phyloP scores from a whole-genome alignment of 2,797 vertebrate genomes.

The Scolopax bukidnonensis region DNA sequence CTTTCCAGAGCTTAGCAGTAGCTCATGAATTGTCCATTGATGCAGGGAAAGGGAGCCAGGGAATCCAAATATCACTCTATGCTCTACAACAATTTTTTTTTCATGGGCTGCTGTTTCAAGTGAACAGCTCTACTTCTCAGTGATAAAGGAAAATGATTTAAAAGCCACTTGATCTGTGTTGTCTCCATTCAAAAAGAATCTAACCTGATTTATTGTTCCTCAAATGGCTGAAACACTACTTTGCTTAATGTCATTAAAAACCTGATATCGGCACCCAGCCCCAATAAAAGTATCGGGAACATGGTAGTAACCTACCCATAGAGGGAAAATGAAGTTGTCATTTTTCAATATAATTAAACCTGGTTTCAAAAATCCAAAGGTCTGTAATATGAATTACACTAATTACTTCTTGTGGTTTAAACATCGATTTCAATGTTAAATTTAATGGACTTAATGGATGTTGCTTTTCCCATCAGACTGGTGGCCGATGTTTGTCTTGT shows the following conservation, averaged over 20 bases:
- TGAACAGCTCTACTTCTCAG: slow-evolving; percentile 30
- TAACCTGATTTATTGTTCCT: slow-evolving; percentile 71
- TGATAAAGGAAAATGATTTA: slow-evolving; percentile 66
- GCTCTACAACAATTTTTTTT: background rate
- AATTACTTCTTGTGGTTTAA: slow-evolving; percentile 88
- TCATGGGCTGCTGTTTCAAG: slow-evolving; percentile 9
- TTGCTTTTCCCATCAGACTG: slow-evolving; percentile 88
- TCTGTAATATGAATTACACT: slow-evolving; percentile 82
- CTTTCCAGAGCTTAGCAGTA: slow-evolving; percentile 65
- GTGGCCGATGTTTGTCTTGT: slow-evolving; percentile 89
- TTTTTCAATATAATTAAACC: slow-evolving; percentile 81
- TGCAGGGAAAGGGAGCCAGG: slow-evolving; percentile 47
- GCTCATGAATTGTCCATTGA: slow-evolving; percentile 65
- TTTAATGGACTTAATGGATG: slow-evolving; percentile 98
- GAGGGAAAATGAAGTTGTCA: slow-evolving; percentile 78
- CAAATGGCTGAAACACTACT: slow-evolving; percentile 70
- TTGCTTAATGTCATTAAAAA: slow-evolving; percentile 71
- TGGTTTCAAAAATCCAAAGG: slow-evolving; percentile 77
- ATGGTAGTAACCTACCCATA: slow-evolving; percentile 57
- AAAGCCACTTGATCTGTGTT: slow-evolving; percentile 68
- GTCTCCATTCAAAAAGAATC: slow-evolving; percentile 66
- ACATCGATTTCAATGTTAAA: slow-evolving; percentile 92
- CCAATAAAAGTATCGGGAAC: slow-evolving; percentile 70
- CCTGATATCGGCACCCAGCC: slow-evolving; percentile 57
- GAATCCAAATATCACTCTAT: slow-evolving; percentile 45